Conservation (phyloP, 2,797 vertebrate species). For the Leptodactylus fallax region DNA sequence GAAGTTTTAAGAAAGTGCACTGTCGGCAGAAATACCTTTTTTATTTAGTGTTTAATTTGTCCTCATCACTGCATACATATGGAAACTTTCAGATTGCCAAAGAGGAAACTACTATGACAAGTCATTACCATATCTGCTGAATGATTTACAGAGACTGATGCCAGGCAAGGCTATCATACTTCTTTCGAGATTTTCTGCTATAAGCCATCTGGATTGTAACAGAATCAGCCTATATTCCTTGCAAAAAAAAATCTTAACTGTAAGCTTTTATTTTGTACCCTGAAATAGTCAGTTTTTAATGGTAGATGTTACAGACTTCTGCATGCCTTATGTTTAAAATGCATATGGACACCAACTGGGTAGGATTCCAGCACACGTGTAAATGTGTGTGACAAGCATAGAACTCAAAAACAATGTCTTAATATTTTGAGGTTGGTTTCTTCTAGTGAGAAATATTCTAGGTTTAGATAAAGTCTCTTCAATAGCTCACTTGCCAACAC, state of each 20-base stretch:
- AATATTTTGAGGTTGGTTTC: not conserved
- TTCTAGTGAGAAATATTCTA: not conserved
- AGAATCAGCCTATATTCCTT: constrained; percentile 66
- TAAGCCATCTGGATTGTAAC: constrained; percentile 75
- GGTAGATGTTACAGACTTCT: not conserved
- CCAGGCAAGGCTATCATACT: constrained; percentile 78
- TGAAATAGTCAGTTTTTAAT: constrained; percentile 1
- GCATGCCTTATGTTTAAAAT: not conserved
- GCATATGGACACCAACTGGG: not conserved
- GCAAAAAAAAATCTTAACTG: constrained; percentile 16
- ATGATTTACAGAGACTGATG: constrained; percentile 71
- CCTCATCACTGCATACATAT: constrained; percentile 37
- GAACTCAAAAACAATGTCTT: not conserved
- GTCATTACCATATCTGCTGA: constrained; percentile 64
- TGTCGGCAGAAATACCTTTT: constrained; percentile 51
- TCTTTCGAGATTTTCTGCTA: constrained; percentile 77
- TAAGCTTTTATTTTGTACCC: constrained; percentile 5
- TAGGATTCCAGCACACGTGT: not conserved
- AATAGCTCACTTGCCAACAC: not conserved
- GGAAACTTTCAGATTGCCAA: constrained; percentile 50
- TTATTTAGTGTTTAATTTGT: constrained; percentile 47
- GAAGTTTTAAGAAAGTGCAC: constrained; percentile 51
- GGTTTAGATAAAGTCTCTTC: not conserved
- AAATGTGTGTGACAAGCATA: not conserved
- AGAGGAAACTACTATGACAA: constrained; percentile 61